Evolutionary conservation across 1,140 invertebrate genomes (phyloP).

Genomic region (Drosophila sulfurigaster): DNA sequence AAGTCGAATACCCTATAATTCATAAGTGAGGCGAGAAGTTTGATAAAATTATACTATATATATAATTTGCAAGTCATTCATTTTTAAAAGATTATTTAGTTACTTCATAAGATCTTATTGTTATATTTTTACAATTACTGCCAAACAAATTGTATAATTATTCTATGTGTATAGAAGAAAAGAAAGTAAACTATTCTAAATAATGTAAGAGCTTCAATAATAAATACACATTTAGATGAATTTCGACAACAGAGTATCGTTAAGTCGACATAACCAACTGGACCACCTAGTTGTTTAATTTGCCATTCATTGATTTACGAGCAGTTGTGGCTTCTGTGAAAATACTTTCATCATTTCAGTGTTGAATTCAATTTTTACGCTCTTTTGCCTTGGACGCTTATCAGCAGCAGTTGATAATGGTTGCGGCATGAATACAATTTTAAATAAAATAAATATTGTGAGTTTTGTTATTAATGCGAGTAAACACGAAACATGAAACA

Average conservation of each 20-base stretch:
- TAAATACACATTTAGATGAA: neutral
- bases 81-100: no score
- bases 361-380: conserved; percentile 35
- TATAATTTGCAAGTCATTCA: no score
- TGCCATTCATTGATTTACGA: conserved; percentile 40
- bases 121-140: no score
- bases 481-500: conserved; percentile 28
- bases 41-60: neutral
- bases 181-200: no score
- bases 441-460: conserved; percentile 41
- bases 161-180: no score
- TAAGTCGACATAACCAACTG: neutral
- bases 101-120: no score
- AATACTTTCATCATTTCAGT: conserved; percentile 32
- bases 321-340: conserved; percentile 27
- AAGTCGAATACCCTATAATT: conserved; percentile 10
- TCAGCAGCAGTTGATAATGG: conserved; percentile 43
- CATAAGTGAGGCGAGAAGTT: neutral
- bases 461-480: conserved; percentile 19
- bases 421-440: conserved; percentile 38
- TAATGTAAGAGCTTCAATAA: neutral
- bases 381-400: conserved; percentile 23
- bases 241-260: neutral
- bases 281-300: conserved; percentile 21
- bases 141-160: no score